phyloP scores from a whole-genome alignment of 92 coral and sea anemone genomes.

The Palythoa grandiflora region DNA sequence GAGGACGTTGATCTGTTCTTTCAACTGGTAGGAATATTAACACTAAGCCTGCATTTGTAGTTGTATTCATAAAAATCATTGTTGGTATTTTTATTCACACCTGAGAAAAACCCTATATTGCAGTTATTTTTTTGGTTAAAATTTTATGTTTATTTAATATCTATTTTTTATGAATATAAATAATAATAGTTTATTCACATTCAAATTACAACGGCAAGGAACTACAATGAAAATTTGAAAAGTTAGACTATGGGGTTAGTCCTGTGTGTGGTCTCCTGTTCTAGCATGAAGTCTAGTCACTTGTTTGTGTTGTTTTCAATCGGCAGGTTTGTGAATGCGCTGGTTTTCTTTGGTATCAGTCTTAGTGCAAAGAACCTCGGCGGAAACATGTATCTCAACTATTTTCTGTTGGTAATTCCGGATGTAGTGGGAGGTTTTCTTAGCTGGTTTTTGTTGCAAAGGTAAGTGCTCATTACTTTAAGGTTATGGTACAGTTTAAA shows the following conservation, averaged over 20 bases:
- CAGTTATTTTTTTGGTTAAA: no score
- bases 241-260: no score
- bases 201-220: no score
- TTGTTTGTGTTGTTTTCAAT: no score
- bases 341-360: constrained; percentile 77
- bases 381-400: constrained; percentile 80
- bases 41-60: no score
- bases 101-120: no score
- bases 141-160: no score
- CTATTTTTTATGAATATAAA: no score
- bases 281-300: background rate
- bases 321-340: constrained; percentile 81
- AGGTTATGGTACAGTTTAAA: background rate
- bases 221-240: no score
- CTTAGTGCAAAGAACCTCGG: constrained; percentile 83
- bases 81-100: no score
- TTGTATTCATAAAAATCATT: no score
- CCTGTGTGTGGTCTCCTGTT: background rate
- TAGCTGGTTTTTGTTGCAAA: constrained; percentile 61
- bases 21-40: constrained; percentile 69
- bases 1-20: constrained; percentile 73
- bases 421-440: constrained; percentile 69
- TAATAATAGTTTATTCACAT: background rate
- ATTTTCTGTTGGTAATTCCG: constrained; percentile 68
- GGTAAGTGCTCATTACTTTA: constrained; percentile 43